Percentiles rank a stretch among this genome's conserved stretches.
phyloP scores from a whole-genome alignment of 1,140 invertebrate species.

The Drosophila prosaltans region DNA sequence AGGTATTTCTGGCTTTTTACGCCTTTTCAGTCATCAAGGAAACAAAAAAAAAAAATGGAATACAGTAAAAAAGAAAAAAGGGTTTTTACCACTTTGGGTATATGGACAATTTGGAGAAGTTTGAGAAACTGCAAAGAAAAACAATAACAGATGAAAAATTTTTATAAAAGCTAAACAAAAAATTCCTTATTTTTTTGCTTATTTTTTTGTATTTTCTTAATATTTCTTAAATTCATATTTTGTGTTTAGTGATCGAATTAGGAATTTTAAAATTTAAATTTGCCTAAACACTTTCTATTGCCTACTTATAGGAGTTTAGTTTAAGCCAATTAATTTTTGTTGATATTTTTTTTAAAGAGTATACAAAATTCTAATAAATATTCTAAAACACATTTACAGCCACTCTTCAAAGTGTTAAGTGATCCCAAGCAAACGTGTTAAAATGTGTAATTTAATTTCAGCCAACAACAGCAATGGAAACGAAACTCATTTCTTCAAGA shows the following conservation, averaged over 20 bases:
- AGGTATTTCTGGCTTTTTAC: slow-evolving; percentile 40
- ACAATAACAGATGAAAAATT: too few species aligned
- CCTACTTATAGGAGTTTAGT: background rate
- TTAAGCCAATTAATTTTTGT: too few species aligned
- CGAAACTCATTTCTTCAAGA: slow-evolving; percentile 37
- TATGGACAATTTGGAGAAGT: background rate
- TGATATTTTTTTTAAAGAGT: background rate
- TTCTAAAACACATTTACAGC: slow-evolving; percentile 6
- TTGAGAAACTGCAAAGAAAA: too few species aligned
- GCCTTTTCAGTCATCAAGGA: slow-evolving; percentile 33
- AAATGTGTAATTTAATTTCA: slow-evolving; percentile 67
- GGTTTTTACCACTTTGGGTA: background rate
- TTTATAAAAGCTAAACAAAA: too few species aligned
- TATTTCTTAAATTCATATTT: too few species aligned
- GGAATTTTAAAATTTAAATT: too few species aligned
- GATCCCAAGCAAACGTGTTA: slow-evolving; percentile 53
- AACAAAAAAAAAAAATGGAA: slow-evolving; percentile 13
- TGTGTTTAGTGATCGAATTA: too few species aligned
- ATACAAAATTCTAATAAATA: background rate
- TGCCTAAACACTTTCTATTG: background rate
- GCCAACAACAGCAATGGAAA: slow-evolving; percentile 21
- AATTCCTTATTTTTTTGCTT: too few species aligned
- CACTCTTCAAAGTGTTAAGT: slow-evolving; percentile 47
- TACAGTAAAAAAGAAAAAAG: slow-evolving; percentile 1
- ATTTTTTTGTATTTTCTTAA: too few species aligned